These are phyloP conservation scores for Gobius niger DNA, from an alignment of 2,113 vertebrate genomes.

Conservation along the genomic window DNA sequence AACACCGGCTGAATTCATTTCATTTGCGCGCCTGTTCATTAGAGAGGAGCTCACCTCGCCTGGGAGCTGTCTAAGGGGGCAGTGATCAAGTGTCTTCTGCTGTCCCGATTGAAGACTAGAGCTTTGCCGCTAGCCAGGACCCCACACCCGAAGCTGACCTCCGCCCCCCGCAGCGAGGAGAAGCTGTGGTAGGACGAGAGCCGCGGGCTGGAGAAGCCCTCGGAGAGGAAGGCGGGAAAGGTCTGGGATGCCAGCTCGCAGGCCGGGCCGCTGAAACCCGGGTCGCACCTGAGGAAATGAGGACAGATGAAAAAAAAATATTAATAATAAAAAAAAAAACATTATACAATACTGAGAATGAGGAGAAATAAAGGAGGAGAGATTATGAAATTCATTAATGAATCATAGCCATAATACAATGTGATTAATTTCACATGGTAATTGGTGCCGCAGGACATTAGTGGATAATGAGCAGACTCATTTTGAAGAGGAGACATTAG, in stretches of 20 bases:
- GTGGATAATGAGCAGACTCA: constrained; percentile 27
- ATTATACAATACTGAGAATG: constrained; percentile 8
- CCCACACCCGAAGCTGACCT: constrained; percentile 95
- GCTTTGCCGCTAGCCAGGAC: constrained; percentile 96
- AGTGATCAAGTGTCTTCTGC: constrained; percentile 90
- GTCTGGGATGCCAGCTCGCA: constrained; percentile 95
- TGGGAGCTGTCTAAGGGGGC: constrained; percentile 94
- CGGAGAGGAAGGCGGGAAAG: constrained; percentile 92
- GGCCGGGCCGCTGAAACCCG: constrained; percentile 92
- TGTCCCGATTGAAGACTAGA: constrained; percentile 94
- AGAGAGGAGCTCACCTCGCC: constrained; percentile 81
- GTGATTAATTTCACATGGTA: constrained; percentile 45
- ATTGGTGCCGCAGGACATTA: constrained; percentile 30
- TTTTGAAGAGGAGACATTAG: constrained; percentile 31
- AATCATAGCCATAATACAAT: constrained; percentile 43
- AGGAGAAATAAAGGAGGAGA: constrained; percentile 32
- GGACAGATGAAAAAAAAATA: too few species aligned
- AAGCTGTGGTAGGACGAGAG: constrained; percentile 98
- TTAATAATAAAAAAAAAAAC: neutral
- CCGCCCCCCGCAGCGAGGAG: constrained; percentile 92
- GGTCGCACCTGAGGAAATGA: constrained; percentile 84
- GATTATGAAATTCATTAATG: constrained; percentile 53
- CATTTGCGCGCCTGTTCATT: too few species aligned
- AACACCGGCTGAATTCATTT: too few species aligned
- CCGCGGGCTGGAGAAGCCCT: constrained; percentile 89